phyloP scores from a whole-genome alignment of 2,113 vertebrate species.

The Labrus mixtus region DNA sequence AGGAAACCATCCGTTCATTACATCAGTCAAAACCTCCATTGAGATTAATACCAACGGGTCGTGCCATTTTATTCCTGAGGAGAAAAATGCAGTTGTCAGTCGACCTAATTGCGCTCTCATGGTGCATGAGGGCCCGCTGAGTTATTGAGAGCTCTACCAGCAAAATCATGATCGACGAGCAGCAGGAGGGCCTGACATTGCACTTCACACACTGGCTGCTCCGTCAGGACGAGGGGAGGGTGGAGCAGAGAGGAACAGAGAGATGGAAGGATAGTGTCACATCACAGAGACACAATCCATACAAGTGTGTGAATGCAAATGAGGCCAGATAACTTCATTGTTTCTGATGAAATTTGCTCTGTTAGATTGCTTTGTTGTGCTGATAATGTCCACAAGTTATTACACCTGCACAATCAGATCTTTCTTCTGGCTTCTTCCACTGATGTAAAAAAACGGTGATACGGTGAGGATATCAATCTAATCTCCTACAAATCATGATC shows the following conservation, averaged over 20 bases:
- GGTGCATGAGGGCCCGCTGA: constrained; percentile 73
- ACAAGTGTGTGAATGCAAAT: constrained; percentile 3
- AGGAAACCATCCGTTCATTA: constrained; percentile 59
- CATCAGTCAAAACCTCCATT: constrained; percentile 57
- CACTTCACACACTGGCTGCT: constrained; percentile 35
- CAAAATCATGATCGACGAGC: constrained; percentile 74
- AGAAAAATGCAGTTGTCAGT: constrained; percentile 78
- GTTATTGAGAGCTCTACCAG: constrained; percentile 69
- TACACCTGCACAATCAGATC: not conserved
- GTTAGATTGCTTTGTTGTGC: not conserved
- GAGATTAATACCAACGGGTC: constrained; percentile 68
- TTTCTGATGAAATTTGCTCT: not conserved
- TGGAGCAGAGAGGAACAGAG: not conserved
- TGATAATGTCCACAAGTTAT: not conserved
- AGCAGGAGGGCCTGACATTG: constrained; percentile 59
- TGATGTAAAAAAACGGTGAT: not conserved
- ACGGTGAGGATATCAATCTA: not conserved
- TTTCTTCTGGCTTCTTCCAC: not conserved
- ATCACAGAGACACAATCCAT: constrained; percentile 3
- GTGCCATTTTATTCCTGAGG: constrained; percentile 57
- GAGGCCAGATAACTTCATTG: not conserved
- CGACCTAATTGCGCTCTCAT: constrained; percentile 74
- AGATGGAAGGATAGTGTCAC: not conserved
- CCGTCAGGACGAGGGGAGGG: not conserved
- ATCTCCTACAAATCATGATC: not conserved